Conservation (phyloP, 2,888 invertebrate species). For the Nasonia oneida region DNA sequence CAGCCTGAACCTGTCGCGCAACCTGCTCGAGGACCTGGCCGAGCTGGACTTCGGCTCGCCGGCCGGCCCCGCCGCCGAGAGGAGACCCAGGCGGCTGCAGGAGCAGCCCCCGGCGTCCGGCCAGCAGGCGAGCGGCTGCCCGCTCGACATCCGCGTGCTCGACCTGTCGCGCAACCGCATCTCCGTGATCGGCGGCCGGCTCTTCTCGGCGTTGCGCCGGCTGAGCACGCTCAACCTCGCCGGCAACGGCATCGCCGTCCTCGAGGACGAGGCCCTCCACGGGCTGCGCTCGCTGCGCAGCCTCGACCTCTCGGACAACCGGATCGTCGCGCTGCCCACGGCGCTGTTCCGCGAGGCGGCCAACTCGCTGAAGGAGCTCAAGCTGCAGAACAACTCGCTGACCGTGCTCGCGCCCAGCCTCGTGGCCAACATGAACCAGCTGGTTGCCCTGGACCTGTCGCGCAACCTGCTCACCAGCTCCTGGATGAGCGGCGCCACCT, state of each 20-base stretch:
- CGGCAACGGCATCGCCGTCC: slow-evolving; percentile 93
- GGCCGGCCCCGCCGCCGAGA: slow-evolving; percentile 72
- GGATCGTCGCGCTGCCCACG: slow-evolving; percentile 92
- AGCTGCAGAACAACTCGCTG: slow-evolving; percentile 95
- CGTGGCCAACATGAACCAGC: slow-evolving; percentile 91
- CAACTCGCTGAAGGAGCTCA: slow-evolving; percentile 91
- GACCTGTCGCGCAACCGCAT: slow-evolving; percentile 93
- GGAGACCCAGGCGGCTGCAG: slow-evolving; percentile 80
- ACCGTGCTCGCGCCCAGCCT: slow-evolving; percentile 91
- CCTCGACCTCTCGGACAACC: slow-evolving; percentile 94
- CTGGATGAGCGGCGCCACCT: slow-evolving; percentile 92
- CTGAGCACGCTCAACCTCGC: slow-evolving; percentile 90
- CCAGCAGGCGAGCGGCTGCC: slow-evolving; percentile 80
- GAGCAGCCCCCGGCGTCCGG: slow-evolving; percentile 76
- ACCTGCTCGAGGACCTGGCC: slow-evolving; percentile 92
- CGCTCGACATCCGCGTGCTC: slow-evolving; percentile 89
- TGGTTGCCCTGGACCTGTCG: slow-evolving; percentile 91
- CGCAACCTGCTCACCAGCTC: slow-evolving; percentile 92
- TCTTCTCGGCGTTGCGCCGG: slow-evolving; percentile 89
- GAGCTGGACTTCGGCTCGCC: slow-evolving; percentile 90
- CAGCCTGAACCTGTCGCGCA: slow-evolving; percentile 91
- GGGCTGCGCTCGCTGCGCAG: slow-evolving; percentile 91
- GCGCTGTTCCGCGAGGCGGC: slow-evolving; percentile 90
- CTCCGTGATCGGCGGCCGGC: slow-evolving; percentile 89
- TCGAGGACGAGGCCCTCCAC: slow-evolving; percentile 90